Conservation (phyloP, 2,113 vertebrate genomes). For the Octodon degus region DNA sequence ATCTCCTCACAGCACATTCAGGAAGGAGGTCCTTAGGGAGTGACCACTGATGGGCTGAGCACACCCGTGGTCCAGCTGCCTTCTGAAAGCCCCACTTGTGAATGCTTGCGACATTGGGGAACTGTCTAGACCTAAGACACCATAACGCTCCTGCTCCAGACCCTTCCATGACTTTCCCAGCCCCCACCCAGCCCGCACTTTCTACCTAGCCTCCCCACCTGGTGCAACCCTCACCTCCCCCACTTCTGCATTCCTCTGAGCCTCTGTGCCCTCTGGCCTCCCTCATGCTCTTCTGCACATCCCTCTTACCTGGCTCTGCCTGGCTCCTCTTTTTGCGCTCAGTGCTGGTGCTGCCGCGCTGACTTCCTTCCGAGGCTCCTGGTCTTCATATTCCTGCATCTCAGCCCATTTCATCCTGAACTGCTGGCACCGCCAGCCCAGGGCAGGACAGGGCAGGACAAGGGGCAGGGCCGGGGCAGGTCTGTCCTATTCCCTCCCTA, state of each 20-base stretch:
- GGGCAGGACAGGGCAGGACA: background rate
- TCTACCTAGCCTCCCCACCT: background rate
- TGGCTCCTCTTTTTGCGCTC: background rate
- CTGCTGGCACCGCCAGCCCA: background rate
- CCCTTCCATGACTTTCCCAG: background rate
- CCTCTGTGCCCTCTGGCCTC: background rate
- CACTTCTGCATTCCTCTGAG: fast-evolving
- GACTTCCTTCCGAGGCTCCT: background rate
- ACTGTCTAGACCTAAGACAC: background rate
- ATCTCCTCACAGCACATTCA: too few relatives aligned
- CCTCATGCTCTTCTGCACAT: background rate
- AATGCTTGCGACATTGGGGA: background rate
- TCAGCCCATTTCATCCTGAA: background rate
- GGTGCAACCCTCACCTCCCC: background rate
- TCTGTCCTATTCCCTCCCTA: background rate
- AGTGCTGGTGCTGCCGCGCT: background rate
- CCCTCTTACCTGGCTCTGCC: background rate
- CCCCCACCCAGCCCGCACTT: background rate
- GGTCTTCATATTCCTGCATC: background rate
- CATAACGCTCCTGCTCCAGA: background rate
- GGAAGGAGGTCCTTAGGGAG: too few relatives aligned
- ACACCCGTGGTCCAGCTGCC: background rate
- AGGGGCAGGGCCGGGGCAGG: background rate
- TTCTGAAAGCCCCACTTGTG: background rate
- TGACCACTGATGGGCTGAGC: background rate